These are phyloP conservation scores for Artibeus lituratus DNA, from an alignment of 2,797 vertebrate species.

Conservation along the genomic window DNA sequence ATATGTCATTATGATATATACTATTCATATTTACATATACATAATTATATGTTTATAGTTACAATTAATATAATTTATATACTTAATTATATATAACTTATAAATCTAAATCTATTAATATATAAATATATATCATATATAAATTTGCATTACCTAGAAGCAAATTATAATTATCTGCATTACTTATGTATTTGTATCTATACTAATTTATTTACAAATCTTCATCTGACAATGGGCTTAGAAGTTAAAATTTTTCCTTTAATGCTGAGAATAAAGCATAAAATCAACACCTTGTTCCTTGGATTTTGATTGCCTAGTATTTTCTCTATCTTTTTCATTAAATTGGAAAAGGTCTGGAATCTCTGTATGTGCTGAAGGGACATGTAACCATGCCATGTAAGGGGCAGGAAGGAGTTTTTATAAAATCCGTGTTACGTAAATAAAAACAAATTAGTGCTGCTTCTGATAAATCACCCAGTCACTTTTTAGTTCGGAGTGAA, in stretches of 20 bases:
- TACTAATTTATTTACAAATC: slow-evolving; percentile 15
- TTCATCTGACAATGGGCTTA: background rate
- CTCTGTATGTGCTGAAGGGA: background rate
- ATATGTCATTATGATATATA: background rate
- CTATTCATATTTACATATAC: background rate
- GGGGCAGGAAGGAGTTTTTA: slow-evolving; percentile 14
- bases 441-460: slow-evolving; percentile 6
- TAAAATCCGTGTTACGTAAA: slow-evolving; percentile 16
- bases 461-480: background rate
- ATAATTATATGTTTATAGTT: background rate
- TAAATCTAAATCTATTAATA: background rate
- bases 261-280: slow-evolving; percentile 13
- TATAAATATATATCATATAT: background rate
- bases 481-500: background rate
- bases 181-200: background rate
- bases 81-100: background rate
- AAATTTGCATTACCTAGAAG: background rate
- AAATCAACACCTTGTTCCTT: slow-evolving; percentile 32
- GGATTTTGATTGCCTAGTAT: slow-evolving; percentile 31
- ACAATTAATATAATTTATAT: background rate
- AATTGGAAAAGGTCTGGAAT: background rate
- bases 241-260: slow-evolving; percentile 41
- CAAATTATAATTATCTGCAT: background rate
- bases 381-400: background rate
- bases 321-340: background rate